These are phyloP conservation scores for Jaculus jaculus DNA, from an alignment of 2,113 vertebrate genomes.

Conservation along the genomic window DNA sequence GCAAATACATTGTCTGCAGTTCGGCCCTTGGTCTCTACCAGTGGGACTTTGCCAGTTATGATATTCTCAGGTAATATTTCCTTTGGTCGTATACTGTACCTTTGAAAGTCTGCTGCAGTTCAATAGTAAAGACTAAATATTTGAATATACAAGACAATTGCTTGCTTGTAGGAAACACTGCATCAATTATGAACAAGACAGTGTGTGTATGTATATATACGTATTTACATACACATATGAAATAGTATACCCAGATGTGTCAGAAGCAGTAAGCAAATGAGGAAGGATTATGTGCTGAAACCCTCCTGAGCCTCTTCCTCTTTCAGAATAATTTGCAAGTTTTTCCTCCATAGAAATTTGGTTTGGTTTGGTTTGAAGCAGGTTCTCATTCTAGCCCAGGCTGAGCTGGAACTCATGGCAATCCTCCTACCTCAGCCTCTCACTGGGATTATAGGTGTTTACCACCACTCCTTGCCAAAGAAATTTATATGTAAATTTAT, in stretches of 20 bases:
- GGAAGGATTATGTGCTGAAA: not conserved
- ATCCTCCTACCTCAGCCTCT: too few species aligned
- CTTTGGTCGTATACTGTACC: not conserved
- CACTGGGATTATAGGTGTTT: too few species aligned
- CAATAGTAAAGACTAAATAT: constrained; percentile 25
- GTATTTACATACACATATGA: not conserved
- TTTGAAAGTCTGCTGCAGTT: constrained; percentile 30
- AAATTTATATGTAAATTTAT: too few species aligned
- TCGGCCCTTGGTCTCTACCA: constrained; percentile 97
- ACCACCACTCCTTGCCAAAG: too few species aligned
- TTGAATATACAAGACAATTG: not conserved
- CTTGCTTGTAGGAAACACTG: constrained; percentile 10
- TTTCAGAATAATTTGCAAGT: not conserved
- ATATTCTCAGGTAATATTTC: constrained; percentile 93
- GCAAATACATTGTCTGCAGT: constrained; percentile 96
- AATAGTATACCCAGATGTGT: not conserved
- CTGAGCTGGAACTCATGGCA: too few species aligned
- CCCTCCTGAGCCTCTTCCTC: not conserved
- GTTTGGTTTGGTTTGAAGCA: not conserved
- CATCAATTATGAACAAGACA: not conserved
- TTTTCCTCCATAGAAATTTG: not conserved
- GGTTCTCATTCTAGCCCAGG: too few species aligned
- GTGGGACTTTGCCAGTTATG: constrained; percentile 99
- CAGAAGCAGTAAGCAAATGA: not conserved
- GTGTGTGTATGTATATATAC: not conserved